A percentile compares a stretch with the other conserved stretches of the same genome.
Evolutionary conservation across 2,888 invertebrate genomes (phyloP).

Genomic region (Cepaea hortensis): DNA sequence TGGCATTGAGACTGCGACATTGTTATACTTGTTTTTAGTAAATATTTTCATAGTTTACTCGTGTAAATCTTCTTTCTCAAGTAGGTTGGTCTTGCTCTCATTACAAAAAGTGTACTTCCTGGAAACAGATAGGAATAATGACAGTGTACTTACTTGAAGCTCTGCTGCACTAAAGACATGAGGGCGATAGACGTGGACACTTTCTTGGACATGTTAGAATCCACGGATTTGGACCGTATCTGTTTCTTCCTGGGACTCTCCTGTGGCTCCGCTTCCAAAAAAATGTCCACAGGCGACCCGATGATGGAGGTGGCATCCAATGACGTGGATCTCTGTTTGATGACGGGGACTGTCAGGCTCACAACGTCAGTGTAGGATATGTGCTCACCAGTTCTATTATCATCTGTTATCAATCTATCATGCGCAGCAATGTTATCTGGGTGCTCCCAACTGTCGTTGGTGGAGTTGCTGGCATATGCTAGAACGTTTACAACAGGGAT

Average conservation of each 20-base stretch:
- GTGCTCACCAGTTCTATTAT: slow-evolving; percentile 34
- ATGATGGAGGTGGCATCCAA: slow-evolving; percentile 65
- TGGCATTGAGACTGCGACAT: too few relatives aligned
- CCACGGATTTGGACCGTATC: slow-evolving; percentile 70
- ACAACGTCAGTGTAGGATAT: slow-evolving; percentile 62
- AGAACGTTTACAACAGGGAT: too few relatives aligned
- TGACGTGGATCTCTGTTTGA: slow-evolving; percentile 70
- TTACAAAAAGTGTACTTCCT: too few relatives aligned
- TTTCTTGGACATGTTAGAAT: slow-evolving; percentile 67
- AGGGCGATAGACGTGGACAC: slow-evolving; percentile 59
- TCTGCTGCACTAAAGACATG: slow-evolving; percentile 42
- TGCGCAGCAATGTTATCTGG: background rate
- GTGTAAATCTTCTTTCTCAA: too few relatives aligned
- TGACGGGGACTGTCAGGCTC: slow-evolving; percentile 68
- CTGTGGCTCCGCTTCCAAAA: slow-evolving; percentile 59
- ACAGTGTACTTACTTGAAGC: slow-evolving; percentile 47
- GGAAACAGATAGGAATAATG: background rate
- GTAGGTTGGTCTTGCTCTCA: too few relatives aligned
- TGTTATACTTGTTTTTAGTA: too few relatives aligned
- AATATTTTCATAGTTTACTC: too few relatives aligned
- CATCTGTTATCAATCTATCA: slow-evolving; percentile 23
- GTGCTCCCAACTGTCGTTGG: background rate
- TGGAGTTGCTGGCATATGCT: too few relatives aligned
- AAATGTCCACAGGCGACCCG: slow-evolving; percentile 46
- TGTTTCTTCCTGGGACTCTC: slow-evolving; percentile 55